Base-by-base conservation (phyloP, 2,888 invertebrate genomes). In the Odontocolon sp. region DNA sequence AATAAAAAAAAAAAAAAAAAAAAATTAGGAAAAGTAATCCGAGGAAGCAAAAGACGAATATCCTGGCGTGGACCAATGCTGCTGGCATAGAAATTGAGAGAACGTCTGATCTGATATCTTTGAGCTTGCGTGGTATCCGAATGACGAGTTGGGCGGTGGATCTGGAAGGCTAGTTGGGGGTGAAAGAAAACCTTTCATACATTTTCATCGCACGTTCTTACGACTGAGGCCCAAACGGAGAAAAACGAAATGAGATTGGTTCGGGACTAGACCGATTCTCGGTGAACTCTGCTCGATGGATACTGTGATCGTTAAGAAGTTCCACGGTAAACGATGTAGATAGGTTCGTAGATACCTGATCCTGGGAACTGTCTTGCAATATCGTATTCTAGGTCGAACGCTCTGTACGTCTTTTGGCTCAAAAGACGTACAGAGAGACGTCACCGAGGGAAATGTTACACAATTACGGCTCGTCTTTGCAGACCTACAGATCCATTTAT, bases 131-230 rank as follows among this genome's bases (percentile, higher is more conserved):
- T 14, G 40, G 38, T 8, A n/a, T 38, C 38, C 38, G 9, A 28
- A 14, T 47, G 28, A 28, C 52, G 28, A 28, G 3, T n/a, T 14
- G 38, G 11, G 21, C 6, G 28, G 9, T n/a, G 36, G 33, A 45
- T n/a, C n/a, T n/a, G n/a, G n/a, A n/a, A n/a, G n/a, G n/a, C n/a
- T n/a, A n/a, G n/a, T n/a, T n/a, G n/a, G 42, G 59, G 4, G 11
- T 2, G 28, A 16, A 14, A 9, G 16, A 28, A 66, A 66, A 40
- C 40, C 52, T 66, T 66, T 54, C 52, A 52, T 66, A 40, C 38
- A 54, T 54, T 66, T 66, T 66, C 40, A 66, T 47, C 47, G 38
- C 66, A 66, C 52, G 52, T 40, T n/a, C 66, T 18, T 4, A 4
- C 26, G 26, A 5, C 18, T 3, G 1, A 66, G n/a, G 40, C 28